A percentile compares a stretch with the other conserved stretches of the same genome.
Conservation (phyloP, 64 coral and sea anemone species). For the Dendronephthya gigantea region DNA sequence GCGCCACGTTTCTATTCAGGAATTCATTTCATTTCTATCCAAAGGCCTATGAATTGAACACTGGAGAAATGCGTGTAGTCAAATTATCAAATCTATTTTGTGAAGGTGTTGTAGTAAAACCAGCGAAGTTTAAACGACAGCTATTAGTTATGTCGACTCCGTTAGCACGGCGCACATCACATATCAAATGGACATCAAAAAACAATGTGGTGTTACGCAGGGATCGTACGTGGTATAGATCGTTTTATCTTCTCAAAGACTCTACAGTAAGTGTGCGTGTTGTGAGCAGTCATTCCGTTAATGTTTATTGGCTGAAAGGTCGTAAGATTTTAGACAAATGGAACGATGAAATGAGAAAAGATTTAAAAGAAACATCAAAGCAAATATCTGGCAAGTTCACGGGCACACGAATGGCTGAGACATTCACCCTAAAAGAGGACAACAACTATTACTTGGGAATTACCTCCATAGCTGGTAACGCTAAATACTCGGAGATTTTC, state of each 20-base stretch:
- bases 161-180: background rate
- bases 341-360: background rate
- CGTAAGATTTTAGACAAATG: background rate
- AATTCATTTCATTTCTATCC: background rate
- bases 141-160: background rate
- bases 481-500: background rate
- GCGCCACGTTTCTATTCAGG: constrained; percentile 5
- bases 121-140: background rate
- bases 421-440: background rate
- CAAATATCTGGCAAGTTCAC: background rate
- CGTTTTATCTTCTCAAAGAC: background rate
- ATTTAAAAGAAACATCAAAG: background rate
- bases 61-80: background rate
- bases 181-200: background rate
- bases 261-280: background rate
- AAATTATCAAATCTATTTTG: background rate
- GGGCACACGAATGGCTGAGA: background rate
- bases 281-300: background rate
- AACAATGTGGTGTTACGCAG: background rate
- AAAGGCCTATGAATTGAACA: background rate
- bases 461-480: background rate
- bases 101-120: background rate
- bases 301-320: constrained; percentile 9
- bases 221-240: constrained; percentile 6
- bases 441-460: background rate